Evolutionary conservation across 2,113 vertebrate genomes (phyloP).

Genomic region (Canis aureus): DNA sequence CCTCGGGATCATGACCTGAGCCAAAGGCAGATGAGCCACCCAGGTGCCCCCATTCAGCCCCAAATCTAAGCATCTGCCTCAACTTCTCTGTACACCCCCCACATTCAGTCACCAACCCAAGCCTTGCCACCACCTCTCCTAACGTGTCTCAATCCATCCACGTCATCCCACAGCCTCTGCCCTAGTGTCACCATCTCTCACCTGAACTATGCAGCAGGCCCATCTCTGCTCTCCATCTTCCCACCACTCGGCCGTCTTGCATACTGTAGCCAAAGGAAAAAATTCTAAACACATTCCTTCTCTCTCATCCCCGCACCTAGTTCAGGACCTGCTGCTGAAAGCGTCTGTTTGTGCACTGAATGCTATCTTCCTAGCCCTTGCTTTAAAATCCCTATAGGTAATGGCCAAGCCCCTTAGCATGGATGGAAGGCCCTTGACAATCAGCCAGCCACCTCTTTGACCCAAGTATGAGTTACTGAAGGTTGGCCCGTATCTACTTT

Average conservation of each 20-base stretch:
- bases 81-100: not conserved
- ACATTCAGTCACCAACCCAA: not conserved
- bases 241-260: not conserved
- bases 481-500: not conserved
- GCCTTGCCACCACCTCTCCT: not conserved
- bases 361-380: not conserved
- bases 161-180: not conserved
- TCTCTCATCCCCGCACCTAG: not conserved
- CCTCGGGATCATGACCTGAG: too few relatives aligned
- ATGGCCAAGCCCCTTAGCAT: conserved; percentile 5
- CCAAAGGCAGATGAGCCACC: too few relatives aligned
- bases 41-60: not conserved
- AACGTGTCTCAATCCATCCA: not conserved
- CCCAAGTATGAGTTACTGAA: not conserved
- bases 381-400: conserved; percentile 1
- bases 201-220: not conserved
- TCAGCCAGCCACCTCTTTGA: not conserved
- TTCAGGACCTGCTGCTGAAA: not conserved
- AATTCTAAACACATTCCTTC: not conserved
- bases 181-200: not conserved
- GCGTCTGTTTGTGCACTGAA: not conserved
- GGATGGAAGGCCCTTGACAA: not conserved
- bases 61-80: not conserved
- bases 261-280: conserved; percentile 23
- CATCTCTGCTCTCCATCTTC: not conserved